Evolutionary conservation across 2,113 vertebrate genomes (phyloP), one percentile per base, ranked within the genome.

Genomic region (Rhipidura dahli): DNA sequence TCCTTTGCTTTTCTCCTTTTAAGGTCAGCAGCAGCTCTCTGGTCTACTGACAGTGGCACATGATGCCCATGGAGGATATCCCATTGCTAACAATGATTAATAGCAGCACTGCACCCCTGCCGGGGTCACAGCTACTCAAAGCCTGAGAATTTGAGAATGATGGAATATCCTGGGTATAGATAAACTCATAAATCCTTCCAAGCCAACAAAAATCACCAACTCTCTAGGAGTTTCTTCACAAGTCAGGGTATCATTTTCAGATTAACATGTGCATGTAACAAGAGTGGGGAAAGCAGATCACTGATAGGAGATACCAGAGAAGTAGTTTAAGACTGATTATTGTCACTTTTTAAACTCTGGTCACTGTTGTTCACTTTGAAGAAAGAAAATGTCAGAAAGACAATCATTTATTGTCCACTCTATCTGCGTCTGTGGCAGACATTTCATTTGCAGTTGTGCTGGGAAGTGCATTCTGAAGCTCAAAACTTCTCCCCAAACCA

Each of bases 1-100:
- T 88, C 22, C 51, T 80, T 92, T 79, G 64, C 27, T 91, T 90
- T 92, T 75, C 68, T 91, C 30, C 19, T 54, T 27, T 76, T 37
- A 87, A 94, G 87, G 80, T 85, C 93, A 93, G 54, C 47, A 90
- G 45, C 16, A 81, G 50, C 39, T 81, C 60, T 91, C 30, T 89
- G 82, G 90, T 89, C 86, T 90, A 59, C 27, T 93, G 94, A 90
- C 68, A 96, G 39, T 10, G 35, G 63, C 87, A 79, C 16, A 75
- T n/a, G 69, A 57, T 87, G 78, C 11, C 56, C 50, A 44, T 20
- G 22, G 61, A 44, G 61, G 69, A 70, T 63, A 87, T 81, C 60
- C 77, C 68, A 54, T 54, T 42, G 45, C 51, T 78, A 23, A 28
- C 45, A 45, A 13, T 88, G 75, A 91, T 92, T 94, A 92, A 91